These are phyloP conservation scores for Caenorhabditis angaria DNA, from an alignment of 2,888 invertebrate species.

Conservation along the genomic window DNA sequence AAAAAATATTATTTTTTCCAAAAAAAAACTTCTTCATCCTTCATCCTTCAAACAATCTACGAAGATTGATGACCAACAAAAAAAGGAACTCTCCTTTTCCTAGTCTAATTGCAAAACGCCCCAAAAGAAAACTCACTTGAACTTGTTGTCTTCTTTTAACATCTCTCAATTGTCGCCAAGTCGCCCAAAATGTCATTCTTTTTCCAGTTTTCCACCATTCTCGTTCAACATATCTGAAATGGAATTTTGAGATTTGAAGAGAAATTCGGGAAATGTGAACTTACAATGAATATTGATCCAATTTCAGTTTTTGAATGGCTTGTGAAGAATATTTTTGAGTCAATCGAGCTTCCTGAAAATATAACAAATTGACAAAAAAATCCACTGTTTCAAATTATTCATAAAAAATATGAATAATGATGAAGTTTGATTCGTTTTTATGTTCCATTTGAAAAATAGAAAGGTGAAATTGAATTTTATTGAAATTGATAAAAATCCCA, in stretches of 20 bases:
- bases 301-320: constrained; percentile 23
- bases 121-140: constrained; percentile 18
- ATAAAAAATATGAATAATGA: too few species aligned
- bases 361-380: background rate
- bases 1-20: too few species aligned
- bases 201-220: constrained; percentile 72
- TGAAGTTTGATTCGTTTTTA: too few species aligned
- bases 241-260: background rate
- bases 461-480: too few species aligned
- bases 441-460: too few species aligned
- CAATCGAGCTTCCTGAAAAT: constrained; percentile 10
- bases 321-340: constrained; percentile 32
- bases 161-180: constrained; percentile 87
- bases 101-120: too few species aligned
- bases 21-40: too few species aligned
- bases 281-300: constrained; percentile 53
- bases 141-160: constrained; percentile 79
- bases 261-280: background rate
- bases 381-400: constrained; percentile 11
- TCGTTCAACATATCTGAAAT: constrained; percentile 63
- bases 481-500: too few species aligned
- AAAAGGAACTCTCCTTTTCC: too few species aligned
- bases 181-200: constrained; percentile 78
- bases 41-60: too few species aligned
- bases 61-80: too few species aligned